Percentiles rank a stretch among this genome's conserved stretches.
These are phyloP conservation scores for Palythoa caribaeorum DNA, from an alignment of 92 coral and sea anemone species.

Conservation along the genomic window DNA sequence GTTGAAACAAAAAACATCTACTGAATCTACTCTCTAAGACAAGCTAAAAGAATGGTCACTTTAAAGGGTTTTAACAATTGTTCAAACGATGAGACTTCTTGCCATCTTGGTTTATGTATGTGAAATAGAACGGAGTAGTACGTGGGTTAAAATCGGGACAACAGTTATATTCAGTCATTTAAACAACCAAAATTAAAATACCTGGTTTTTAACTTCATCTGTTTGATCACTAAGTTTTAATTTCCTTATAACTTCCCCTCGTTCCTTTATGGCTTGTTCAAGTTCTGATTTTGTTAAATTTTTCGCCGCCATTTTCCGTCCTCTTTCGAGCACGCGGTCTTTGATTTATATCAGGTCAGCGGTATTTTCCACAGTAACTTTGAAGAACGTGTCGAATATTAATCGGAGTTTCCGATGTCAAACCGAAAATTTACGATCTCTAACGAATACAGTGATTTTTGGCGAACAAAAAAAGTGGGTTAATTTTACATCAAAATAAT, in stretches of 20 bases:
- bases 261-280: slow-evolving; percentile 80
- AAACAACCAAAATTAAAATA: slow-evolving; percentile 12
- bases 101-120: too few species aligned
- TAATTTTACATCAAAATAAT: too few species aligned
- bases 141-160: too few species aligned
- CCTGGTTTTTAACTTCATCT: slow-evolving; percentile 96
- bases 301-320: slow-evolving; percentile 83
- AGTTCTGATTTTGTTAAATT: slow-evolving; percentile 71
- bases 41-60: too few species aligned
- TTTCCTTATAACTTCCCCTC: slow-evolving; percentile 82
- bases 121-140: too few species aligned
- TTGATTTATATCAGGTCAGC: slow-evolving; percentile 10
- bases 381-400: not conserved
- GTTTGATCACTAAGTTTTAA: slow-evolving; percentile 88
- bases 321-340: not conserved
- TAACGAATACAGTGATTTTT: not conserved
- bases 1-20: not conserved
- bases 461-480: too few species aligned
- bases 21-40: too few species aligned
- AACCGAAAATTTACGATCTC: slow-evolving; percentile 16
- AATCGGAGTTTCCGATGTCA: slow-evolving; percentile 43
- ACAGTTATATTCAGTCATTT: not conserved
- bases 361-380: not conserved
- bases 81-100: too few species aligned
- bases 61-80: too few species aligned